Base-by-base conservation (phyloP, 1,140 invertebrate species). In the Brachystomella parvula region DNA sequence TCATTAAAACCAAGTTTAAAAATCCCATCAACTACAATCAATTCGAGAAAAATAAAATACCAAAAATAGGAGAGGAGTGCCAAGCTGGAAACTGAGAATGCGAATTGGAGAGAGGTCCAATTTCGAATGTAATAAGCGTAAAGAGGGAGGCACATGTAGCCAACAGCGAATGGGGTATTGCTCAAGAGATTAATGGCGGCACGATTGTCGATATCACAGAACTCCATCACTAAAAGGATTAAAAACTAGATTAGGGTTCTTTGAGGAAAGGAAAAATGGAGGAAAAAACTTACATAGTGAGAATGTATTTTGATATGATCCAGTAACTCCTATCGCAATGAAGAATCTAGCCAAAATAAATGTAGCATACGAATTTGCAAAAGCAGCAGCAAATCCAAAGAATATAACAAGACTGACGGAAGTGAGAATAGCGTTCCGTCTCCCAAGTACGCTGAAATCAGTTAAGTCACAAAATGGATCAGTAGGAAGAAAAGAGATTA, bases 71-170 rank as follows among this genome's bases (percentile, higher is more conserved):
- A 74, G 29, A 87, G 77, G 3, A 91, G 80, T 17, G 85, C 76
- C 53, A 87, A 79, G 69, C 87, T 85, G 1, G 86, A 84, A 17
- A 87, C 63, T 0, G 88, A 87, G 33, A 88, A 80, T 15, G 85
- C 83, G 29, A 90, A 78, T 75, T 89, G 87, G 15, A 91, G 76
- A 35, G 82, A 77, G 68, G 86, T 81, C 86, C 88, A 92, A 70
- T 89, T 82, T 31, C 85, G 83, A 47, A 90, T 77, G 21, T 84
- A 76, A 74, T 86, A 86, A 17, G 87, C 89, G 63, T 87, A 78
- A 0, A 84, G 82, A 0, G 88, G 82, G 1, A 90, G 85, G 0
- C 83, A 80, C 65, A 89, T 84, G 69, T 90, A 87, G 15, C 86
- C 86, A 88, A 86, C 71, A 86, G 81, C 76, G 21, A 64, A 67